phyloP scores from a whole-genome alignment of 1,140 invertebrate species.

The Drosophila obscura region DNA sequence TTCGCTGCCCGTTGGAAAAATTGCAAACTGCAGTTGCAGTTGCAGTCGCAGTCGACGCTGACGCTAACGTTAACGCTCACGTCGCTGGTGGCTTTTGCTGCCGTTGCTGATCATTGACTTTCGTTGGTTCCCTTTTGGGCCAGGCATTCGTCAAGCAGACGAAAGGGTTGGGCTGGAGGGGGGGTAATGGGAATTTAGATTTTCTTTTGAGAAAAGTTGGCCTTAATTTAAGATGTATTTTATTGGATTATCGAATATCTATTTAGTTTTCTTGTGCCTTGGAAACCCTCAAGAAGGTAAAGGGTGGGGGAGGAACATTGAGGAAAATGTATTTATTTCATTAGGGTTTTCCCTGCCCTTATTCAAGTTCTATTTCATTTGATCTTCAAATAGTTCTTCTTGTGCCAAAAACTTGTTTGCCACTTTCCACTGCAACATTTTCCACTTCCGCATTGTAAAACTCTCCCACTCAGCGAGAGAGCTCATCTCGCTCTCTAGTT shows the following conservation, averaged over 20 bases:
- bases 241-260: conserved; percentile 27
- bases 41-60: conserved; percentile 44
- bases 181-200: conserved; percentile 35
- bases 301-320: too few relatives aligned
- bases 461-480: conserved; percentile 20
- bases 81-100: conserved; percentile 25
- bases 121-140: conserved; percentile 74
- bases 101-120: conserved; percentile 74
- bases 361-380: neutral
- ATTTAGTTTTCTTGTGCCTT: neutral
- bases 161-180: conserved; percentile 25
- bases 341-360: neutral
- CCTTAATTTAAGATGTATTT: neutral
- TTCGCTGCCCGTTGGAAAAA: conserved; percentile 79
- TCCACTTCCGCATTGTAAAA: conserved; percentile 72
- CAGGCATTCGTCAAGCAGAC: conserved; percentile 58
- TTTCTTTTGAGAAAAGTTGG: too few relatives aligned
- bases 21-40: conserved; percentile 46
- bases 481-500: neutral
- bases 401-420: conserved; percentile 52
- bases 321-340: too few relatives aligned
- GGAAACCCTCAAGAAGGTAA: too few relatives aligned
- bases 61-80: conserved; percentile 7
- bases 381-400: conserved; percentile 26
- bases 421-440: conserved; percentile 67